phyloP scores from a whole-genome alignment of 1,140 invertebrate genomes.

The Argopecten irradians region DNA sequence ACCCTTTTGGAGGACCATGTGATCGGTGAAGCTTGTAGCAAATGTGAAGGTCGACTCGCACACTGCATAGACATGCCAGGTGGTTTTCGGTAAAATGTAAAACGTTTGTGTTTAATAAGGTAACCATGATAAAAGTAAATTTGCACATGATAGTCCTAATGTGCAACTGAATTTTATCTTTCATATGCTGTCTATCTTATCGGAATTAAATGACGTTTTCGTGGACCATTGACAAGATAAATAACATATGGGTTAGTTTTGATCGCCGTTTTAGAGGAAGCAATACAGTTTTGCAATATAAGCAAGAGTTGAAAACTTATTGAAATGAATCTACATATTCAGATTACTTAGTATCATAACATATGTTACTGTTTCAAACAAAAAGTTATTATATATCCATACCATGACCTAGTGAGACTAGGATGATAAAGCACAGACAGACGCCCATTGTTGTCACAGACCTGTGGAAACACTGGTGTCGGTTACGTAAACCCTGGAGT shows the following conservation, averaged over 20 bases:
- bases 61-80: not conserved
- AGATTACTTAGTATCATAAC: too few relatives aligned
- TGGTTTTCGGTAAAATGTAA: too few relatives aligned
- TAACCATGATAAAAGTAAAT: not conserved
- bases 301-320: too few relatives aligned
- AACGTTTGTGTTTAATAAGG: not conserved
- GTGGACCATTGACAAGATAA: too few relatives aligned
- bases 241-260: not conserved
- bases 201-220: too few relatives aligned
- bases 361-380: too few relatives aligned
- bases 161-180: too few relatives aligned
- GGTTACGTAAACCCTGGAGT: not conserved
- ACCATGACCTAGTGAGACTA: not conserved
- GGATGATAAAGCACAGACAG: not conserved
- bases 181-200: too few relatives aligned
- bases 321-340: too few relatives aligned
- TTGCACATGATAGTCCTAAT: not conserved
- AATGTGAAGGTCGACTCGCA: conserved; percentile 54
- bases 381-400: not conserved
- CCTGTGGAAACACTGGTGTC: not conserved
- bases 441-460: not conserved
- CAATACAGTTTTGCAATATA: too few relatives aligned
- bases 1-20: conserved; percentile 73
- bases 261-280: too few relatives aligned
- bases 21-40: conserved; percentile 63